Base-by-base conservation (phyloP, 1,140 invertebrate genomes). In the Danaus plexippus region DNA sequence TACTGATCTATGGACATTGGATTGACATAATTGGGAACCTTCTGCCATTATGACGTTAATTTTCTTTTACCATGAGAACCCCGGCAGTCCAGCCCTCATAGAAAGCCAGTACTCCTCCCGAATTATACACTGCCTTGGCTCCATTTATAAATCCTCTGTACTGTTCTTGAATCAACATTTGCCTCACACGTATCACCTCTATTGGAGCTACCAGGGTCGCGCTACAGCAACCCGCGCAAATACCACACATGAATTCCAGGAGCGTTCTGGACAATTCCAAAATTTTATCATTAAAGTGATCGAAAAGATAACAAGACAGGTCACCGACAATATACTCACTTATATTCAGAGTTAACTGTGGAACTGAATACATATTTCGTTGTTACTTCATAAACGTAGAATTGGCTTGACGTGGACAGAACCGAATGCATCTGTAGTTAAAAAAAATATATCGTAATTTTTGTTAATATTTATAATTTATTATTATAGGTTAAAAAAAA, bases 121-220 rank as follows among this genome's bases (percentile, higher is more conserved):
- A 57, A 8, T 46, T 58, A 61, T 84, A 86, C 2, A 86, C 80
- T 7, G 60, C 69, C 12, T 56, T 64, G 1, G 76, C 77, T 0
- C 79, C 80, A 9, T 74, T 75, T 8, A 73, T 11, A 0, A 85
- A 11, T 0, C 79, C 75, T n/a, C 47, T 61, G 46, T 85, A 85
- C 42, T 84, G 82, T 8, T 79, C 64, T 42, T 81, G 73, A 6
- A 80, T 67, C 1, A 85, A 11, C 63, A 84, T 81, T 54, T 85
- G 82, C 0, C 83, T 64, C 1, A 81, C 71, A 48, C 83, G 64
- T 11, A 86, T 75, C 9, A 86, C 79, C 48, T 86, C 83, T 2
- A 86, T 13, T 3, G 83, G 83, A 1, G 73, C 59, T 7, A 73
- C 71, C 2, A 84, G 43, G 0, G 74, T 69, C 2, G 75, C 73